Evolutionary conservation across 1,140 invertebrate species (phyloP).

Genomic region (Aplysia californica): DNA sequence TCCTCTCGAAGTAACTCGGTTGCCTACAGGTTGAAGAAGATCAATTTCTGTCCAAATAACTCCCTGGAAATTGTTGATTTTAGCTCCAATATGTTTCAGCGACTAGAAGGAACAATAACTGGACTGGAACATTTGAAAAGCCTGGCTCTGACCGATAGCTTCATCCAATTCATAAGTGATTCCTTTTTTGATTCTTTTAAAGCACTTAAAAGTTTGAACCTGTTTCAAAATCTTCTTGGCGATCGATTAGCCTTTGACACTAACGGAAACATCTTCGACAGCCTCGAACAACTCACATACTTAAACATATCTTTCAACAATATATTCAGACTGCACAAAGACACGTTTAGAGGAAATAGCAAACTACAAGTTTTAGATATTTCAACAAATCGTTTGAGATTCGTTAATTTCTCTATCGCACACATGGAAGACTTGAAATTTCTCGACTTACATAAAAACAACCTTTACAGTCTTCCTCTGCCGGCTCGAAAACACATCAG

Average conservation of each 20-base stretch:
- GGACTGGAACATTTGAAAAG: background rate
- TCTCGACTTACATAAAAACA: constrained; percentile 5
- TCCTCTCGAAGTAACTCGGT: constrained; percentile 7
- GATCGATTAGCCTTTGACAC: background rate
- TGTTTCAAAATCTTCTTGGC: constrained; percentile 4
- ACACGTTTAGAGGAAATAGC: background rate
- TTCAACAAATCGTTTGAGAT: constrained; percentile 4
- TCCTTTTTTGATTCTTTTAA: constrained; percentile 2
- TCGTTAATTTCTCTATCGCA: background rate
- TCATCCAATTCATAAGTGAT: background rate
- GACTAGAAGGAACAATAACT: background rate
- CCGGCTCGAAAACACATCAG: background rate
- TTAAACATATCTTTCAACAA: constrained; percentile 17
- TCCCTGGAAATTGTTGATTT: background rate
- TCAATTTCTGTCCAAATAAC: constrained; percentile 13
- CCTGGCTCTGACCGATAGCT: constrained; percentile 10
- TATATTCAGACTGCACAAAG: background rate
- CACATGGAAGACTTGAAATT: constrained; percentile 5
- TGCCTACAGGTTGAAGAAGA: background rate
- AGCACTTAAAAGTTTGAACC: background rate
- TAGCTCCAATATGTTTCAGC: background rate
- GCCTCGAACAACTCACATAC: background rate
- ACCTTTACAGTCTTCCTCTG: background rate
- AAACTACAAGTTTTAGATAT: constrained; percentile 6
- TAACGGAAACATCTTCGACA: background rate